Conservation (phyloP, 2,113 vertebrate genomes). For the Antigone vipio region DNA sequence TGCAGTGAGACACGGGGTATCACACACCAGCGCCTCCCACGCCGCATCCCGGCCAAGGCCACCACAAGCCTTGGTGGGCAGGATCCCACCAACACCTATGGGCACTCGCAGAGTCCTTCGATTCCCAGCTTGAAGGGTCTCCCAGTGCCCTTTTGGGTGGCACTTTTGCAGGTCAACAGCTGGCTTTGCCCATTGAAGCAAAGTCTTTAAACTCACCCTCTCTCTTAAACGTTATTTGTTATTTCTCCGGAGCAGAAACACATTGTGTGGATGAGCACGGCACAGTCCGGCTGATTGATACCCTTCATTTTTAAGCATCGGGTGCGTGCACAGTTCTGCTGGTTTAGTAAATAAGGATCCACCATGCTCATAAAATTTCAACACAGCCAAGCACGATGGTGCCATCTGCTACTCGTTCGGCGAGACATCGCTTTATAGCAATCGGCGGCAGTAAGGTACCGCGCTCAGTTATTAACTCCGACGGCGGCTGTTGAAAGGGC, state of each 20-base stretch:
- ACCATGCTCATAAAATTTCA: not conserved
- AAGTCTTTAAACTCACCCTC: not conserved
- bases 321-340: not conserved
- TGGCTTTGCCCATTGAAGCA: not conserved
- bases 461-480: not conserved
- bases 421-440: not conserved
- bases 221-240: not conserved
- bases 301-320: not conserved
- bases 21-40: not conserved
- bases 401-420: not conserved
- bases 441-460: not conserved
- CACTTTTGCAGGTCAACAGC: not conserved
- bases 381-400: not conserved
- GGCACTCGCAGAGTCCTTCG: not conserved
- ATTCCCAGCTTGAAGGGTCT: not conserved
- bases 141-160: not conserved
- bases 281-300: fast-evolving
- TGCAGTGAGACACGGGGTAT: not conserved
- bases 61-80: fast-evolving
- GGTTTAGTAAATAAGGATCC: not conserved
- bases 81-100: not conserved
- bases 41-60: fast-evolving
- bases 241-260: not conserved
- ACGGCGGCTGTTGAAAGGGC: not conserved
- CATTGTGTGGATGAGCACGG: not conserved